These are phyloP conservation scores for Diaperis boleti DNA, from an alignment of 2,888 invertebrate species.

Conservation along the genomic window DNA sequence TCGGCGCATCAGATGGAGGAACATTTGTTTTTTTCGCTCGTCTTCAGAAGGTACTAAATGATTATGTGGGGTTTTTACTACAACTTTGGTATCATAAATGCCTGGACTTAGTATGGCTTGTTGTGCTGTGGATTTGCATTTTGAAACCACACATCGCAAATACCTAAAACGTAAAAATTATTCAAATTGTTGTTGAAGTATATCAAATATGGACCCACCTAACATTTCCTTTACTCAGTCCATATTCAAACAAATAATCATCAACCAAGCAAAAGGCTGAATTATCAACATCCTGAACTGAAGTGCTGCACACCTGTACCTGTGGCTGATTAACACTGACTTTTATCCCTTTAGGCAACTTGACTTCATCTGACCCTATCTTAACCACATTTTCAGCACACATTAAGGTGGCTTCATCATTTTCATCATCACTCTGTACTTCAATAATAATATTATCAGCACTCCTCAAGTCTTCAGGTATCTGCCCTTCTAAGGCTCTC, in stretches of 20 bases:
- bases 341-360: constrained; percentile 44
- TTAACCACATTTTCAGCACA: constrained; percentile 12
- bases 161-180: constrained; percentile 51
- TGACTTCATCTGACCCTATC: constrained; percentile 24
- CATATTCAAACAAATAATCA: constrained; percentile 58
- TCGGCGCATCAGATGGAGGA: constrained; percentile 58
- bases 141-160: constrained; percentile 54
- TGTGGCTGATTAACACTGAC: constrained; percentile 49
- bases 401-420: constrained; percentile 13
- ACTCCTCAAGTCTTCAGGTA: constrained; percentile 48
- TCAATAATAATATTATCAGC: constrained; percentile 54
- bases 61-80: constrained; percentile 55
- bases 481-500: constrained; percentile 40
- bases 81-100: constrained; percentile 47
- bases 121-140: constrained; percentile 53
- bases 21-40: constrained; percentile 59
- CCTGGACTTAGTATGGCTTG: constrained; percentile 49
- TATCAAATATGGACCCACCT: constrained; percentile 9
- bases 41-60: constrained; percentile 51
- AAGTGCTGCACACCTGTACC: constrained; percentile 51
- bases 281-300: constrained; percentile 52
- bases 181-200: neutral
- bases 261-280: constrained; percentile 54
- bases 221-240: constrained; percentile 55
- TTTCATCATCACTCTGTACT: constrained; percentile 51